phyloP scores from a whole-genome alignment of 2,113 vertebrate species.

The Capreolus pygargus region DNA sequence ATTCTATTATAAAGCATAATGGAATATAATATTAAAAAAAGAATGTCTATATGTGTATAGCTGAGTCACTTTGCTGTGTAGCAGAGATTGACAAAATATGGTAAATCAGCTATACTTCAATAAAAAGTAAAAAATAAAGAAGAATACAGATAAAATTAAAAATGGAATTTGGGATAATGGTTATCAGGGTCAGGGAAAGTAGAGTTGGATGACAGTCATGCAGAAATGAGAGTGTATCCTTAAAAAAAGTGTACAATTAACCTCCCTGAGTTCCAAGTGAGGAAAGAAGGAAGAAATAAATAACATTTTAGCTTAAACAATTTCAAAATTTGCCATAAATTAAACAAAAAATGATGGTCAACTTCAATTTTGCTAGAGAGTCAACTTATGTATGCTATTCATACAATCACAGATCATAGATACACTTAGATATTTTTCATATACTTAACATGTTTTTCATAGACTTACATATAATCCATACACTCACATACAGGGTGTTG shows the following conservation, averaged over 20 bases:
- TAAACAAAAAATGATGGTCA: neutral
- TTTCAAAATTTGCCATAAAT: neutral
- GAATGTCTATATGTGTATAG: neutral
- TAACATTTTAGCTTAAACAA: neutral
- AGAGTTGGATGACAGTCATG: neutral
- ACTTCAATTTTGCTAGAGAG: neutral
- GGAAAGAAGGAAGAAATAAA: neutral
- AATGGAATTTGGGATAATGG: neutral
- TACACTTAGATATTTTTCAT: neutral
- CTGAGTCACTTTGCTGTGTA: neutral
- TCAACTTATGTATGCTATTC: neutral
- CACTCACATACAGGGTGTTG: accelerated
- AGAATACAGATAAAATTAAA: neutral
- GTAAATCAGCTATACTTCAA: neutral
- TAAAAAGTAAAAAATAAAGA: neutral
- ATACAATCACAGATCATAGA: neutral
- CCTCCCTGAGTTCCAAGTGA: neutral
- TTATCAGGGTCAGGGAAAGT: neutral
- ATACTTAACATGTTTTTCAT: neutral
- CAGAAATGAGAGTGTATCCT: neutral
- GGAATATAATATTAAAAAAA: neutral
- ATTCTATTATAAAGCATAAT: neutral
- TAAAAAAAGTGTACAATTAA: neutral
- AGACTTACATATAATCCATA: neutral
- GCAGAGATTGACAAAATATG: neutral